These are phyloP conservation scores for Hassar affinis DNA, from an alignment of 2,113 vertebrate genomes.

Conservation along the genomic window DNA sequence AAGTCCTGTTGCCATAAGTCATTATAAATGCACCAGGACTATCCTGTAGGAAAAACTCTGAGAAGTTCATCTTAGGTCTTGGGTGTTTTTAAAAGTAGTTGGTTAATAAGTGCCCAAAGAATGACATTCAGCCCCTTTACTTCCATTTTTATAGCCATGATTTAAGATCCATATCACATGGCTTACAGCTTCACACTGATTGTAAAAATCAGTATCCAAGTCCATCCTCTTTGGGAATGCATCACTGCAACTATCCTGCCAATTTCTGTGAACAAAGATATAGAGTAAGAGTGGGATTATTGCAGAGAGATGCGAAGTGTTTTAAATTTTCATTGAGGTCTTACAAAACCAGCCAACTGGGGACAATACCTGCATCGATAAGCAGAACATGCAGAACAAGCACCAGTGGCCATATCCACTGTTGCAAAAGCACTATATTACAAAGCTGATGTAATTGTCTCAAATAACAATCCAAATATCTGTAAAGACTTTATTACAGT, in stretches of 20 bases:
- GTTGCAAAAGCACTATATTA: background rate
- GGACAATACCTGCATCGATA: slow-evolving; percentile 31
- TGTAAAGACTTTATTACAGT: slow-evolving; percentile 10
- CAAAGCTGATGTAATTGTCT: slow-evolving; percentile 16
- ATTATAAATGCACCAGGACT: slow-evolving; percentile 23
- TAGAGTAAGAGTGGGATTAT: slow-evolving; percentile 15
- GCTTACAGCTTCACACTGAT: slow-evolving; percentile 15
- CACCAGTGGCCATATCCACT: background rate
- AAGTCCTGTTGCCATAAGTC: slow-evolving; percentile 35
- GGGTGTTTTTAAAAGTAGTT: background rate
- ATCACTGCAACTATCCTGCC: slow-evolving; percentile 33
- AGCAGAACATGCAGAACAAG: slow-evolving; percentile 24
- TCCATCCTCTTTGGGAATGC: slow-evolving; percentile 29
- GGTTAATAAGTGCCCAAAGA: slow-evolving; percentile 32
- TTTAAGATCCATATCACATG: slow-evolving; percentile 36
- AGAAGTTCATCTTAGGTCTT: slow-evolving; percentile 1
- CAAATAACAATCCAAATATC: slow-evolving; percentile 16
- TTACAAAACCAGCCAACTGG: slow-evolving; percentile 33
- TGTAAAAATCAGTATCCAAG: slow-evolving; percentile 38
- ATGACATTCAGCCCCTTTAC: background rate
- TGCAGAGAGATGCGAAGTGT: slow-evolving; percentile 37
- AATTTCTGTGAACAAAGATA: slow-evolving; percentile 31
- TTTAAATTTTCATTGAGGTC: slow-evolving; percentile 26
- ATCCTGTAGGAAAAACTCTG: background rate
- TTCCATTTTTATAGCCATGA: slow-evolving; percentile 10